These are phyloP conservation scores for Eupithecia tripunctaria DNA, from an alignment of 2,888 invertebrate species.

Conservation along the genomic window DNA sequence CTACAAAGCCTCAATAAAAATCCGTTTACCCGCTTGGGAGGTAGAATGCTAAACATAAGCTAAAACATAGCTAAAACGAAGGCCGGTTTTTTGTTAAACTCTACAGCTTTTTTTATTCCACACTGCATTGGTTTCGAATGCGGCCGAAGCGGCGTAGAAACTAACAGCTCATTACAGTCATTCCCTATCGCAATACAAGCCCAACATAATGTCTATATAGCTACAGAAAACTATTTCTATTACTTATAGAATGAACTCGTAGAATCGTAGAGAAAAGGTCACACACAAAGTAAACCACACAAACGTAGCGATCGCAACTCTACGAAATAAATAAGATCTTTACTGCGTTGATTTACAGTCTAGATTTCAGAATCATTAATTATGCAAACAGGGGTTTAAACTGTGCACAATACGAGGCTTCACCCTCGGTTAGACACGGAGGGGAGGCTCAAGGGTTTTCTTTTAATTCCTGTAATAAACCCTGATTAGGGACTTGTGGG, in stretches of 20 bases:
- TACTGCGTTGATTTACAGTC: constrained; percentile 3
- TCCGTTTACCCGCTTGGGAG: not conserved
- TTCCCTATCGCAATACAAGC: not conserved
- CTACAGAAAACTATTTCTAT: not conserved
- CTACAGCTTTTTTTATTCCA: not conserved
- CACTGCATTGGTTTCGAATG: too few relatives aligned
- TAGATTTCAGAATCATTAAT: constrained; percentile 7
- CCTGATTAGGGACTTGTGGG: not conserved
- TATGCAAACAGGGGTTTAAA: constrained; percentile 8
- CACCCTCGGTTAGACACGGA: constrained; percentile 6
- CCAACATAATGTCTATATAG: not conserved
- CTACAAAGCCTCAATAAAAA: not conserved
- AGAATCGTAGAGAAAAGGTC: not conserved
- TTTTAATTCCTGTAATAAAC: constrained; percentile 9
- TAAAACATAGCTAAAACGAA: not conserved
- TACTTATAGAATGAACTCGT: not conserved
- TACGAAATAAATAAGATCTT: constrained; percentile 3
- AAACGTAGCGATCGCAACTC: not conserved
- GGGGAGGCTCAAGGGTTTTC: not conserved
- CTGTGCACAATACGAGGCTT: not conserved
- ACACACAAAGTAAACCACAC: not conserved
- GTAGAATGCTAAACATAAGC: not conserved
- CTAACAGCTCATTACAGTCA: too few relatives aligned
- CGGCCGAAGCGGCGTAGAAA: too few relatives aligned
- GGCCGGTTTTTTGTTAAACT: not conserved